A percentile compares a stretch with the other conserved stretches of the same genome.
Conservation (phyloP, 1,140 invertebrate genomes). For the Macrostomum lignano region DNA sequence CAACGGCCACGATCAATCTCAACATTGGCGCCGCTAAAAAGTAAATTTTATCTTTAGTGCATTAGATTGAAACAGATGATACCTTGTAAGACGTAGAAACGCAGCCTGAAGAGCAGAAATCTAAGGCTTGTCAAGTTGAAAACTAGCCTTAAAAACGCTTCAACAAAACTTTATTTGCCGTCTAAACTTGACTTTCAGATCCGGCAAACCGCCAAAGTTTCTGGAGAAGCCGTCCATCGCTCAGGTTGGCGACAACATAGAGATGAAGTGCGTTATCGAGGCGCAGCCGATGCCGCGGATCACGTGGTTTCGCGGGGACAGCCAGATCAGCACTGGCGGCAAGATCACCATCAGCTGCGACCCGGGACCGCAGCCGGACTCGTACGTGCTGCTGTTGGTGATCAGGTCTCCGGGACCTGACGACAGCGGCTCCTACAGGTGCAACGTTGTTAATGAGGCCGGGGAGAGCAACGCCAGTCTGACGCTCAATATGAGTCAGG, state of each 20-base stretch:
- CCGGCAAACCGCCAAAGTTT: slow-evolving; percentile 82
- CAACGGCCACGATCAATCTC: slow-evolving; percentile 82
- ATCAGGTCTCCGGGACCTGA: slow-evolving; percentile 65
- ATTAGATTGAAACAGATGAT: no score
- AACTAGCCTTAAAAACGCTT: no score
- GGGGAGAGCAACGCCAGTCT: no score
- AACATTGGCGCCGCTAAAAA: no score
- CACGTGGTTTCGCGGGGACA: slow-evolving; percentile 60
- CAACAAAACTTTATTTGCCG: no score
- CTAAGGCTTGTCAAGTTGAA: no score
- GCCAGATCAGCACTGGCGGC: slow-evolving; percentile 63
- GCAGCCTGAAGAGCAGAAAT: no score
- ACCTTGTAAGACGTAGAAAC: no score
- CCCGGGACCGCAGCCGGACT: slow-evolving; percentile 32
- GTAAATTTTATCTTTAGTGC: no score
- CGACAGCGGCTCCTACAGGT: slow-evolving; percentile 89
- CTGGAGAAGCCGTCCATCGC: slow-evolving; percentile 73
- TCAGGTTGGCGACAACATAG: slow-evolving; percentile 51
- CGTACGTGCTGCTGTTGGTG: slow-evolving; percentile 58
- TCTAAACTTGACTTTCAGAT: no score
- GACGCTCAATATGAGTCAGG: no score
- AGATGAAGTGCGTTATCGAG: slow-evolving; percentile 72
- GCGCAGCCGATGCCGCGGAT: slow-evolving; percentile 68
- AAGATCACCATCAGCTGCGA: slow-evolving; percentile 25
- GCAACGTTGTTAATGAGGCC: no score